Evolutionary conservation across 2,888 invertebrate species (phyloP), one percentile per base, ranked within the genome.

Genomic region (Hipparchia sbordonii): DNA sequence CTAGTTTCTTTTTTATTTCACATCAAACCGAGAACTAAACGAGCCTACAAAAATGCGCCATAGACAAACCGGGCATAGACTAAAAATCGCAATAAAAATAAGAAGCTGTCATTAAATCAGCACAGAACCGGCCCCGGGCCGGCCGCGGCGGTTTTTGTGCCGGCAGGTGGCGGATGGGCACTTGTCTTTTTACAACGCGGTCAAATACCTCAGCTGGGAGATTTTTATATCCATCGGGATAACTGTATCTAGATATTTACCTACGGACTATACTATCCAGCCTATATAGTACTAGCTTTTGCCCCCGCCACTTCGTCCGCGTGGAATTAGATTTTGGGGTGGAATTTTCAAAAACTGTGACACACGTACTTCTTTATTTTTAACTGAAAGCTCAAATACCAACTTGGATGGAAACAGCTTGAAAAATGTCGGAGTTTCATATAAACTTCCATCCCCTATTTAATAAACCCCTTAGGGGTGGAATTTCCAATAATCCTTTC

Each of bases 81-180:
- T 67, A 67, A 73, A 74, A 75, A 73, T 74, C 67, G 76, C 69
- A 71, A 73, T 72, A 73, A 79, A 84, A 81, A 84, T 84, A 85
- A 82, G 87, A 88, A 87, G 85, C 82, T 81, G 83, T 84, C 84
- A 76, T 72, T 82, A 88, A 89, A 87, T 87, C 87, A 85, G 82
- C 82, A 63, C 76, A 71, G 77, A 84, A 87, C 81, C 76, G 78
- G 82, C 80, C 80, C 79, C 80, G 79, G 82, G 80, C 80, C 80
- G 80, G 79, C 81, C 63, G 74, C 73, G 78, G 77, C 82, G 87
- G 87, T 91, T 91, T 91, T 92, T 91, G 89, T 85, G 78, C 82
- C 83, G 85, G 89, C 91, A 91, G 91, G 92, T 91, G 91, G 87
- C 89, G 88, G 90, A 90, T 87, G 82, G 79, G 75, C 73, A 77